Base-by-base conservation (phyloP, 2,888 invertebrate genomes). In the Idaea dimidiata region DNA sequence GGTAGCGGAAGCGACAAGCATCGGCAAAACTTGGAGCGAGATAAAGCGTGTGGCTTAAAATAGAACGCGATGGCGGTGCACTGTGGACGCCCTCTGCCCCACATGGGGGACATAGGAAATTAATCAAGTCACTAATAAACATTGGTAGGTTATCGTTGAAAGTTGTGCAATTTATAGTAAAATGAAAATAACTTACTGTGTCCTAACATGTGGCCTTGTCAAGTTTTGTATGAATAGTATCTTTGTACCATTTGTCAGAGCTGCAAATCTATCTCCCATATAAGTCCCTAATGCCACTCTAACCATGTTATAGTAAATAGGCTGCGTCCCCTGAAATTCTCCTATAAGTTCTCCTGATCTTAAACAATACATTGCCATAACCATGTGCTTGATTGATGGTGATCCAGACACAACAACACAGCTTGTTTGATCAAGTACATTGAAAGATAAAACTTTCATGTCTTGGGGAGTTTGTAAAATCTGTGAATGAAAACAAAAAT, bases 271-370 rank as follows among this genome's bases (percentile, higher is more conserved):
- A 17, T 88, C 85, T 24, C 84, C 83, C 59, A 87, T 78, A 63
- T 82, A 88, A 75, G 80, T 81, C 7, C 93, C 93, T n/a, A 93
- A 64, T 0, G 90, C 81, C 0, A 91, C 87, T 61, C 78, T 75
- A 10, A 90, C 69, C 69, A 90, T 68, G 5, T 79, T 76, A 66
- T 69, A 74, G 65, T 77, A 79, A 69, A 54, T 69, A 6, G 72
- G 65, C 5, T 43, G 24, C 16, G 67, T 70, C 55, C 61, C 62
- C 6, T 58, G 60, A 57, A 63, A 72, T n/a, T 63, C 57, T 0
- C 24, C 17, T n/a, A 67, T 55, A 0, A 66, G 59, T n/a, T 76
- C 73, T 53, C 90, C 91, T 54, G 79, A 85, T 71, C 86, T 86
- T 1, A 84, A 62, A 0, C 85, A 87, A 65, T 82, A 84, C 17